A percentile compares a stretch with the other conserved stretches of the same genome.
phyloP scores from a whole-genome alignment of 2,113 vertebrate genomes.

The Pygoscelis adeliae region DNA sequence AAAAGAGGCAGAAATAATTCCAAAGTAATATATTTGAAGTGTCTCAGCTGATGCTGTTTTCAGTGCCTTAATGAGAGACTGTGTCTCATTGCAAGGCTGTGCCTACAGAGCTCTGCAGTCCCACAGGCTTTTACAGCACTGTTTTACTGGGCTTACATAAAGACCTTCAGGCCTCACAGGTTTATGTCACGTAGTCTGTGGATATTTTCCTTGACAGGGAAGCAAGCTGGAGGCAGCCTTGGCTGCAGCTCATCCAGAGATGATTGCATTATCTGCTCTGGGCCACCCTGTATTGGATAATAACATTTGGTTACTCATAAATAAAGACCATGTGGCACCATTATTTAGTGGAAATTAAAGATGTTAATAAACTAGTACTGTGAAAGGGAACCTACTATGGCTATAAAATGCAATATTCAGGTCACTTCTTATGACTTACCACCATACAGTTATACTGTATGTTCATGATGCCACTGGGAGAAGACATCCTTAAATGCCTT shows the following conservation, averaged over 20 bases:
- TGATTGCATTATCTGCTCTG: constrained; percentile 34
- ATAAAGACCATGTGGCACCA: not conserved
- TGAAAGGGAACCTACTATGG: not conserved
- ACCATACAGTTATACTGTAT: not conserved
- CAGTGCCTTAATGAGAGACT: not conserved
- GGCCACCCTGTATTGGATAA: constrained; percentile 29
- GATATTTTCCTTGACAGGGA: constrained; percentile 53
- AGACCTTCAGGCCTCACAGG: not conserved
- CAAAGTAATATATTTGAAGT: not conserved
- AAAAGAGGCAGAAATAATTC: not conserved
- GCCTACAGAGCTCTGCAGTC: not conserved
- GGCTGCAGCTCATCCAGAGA: constrained; percentile 1
- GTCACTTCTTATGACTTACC: not conserved
- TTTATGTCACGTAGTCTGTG: constrained; percentile 15
- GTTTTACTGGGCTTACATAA: not conserved
- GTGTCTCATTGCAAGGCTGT: not conserved
- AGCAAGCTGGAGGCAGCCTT: constrained; percentile 13
- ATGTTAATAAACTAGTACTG: not conserved
- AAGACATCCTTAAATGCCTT: not conserved
- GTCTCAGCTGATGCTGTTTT: not conserved
- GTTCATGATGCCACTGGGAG: not conserved
- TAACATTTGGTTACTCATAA: constrained; percentile 10
- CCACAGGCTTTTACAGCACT: not conserved
- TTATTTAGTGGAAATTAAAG: not conserved
- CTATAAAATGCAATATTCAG: not conserved